These are phyloP conservation scores for Teinopalpus imperialis DNA, from an alignment of 2,888 invertebrate genomes.

Conservation along the genomic window DNA sequence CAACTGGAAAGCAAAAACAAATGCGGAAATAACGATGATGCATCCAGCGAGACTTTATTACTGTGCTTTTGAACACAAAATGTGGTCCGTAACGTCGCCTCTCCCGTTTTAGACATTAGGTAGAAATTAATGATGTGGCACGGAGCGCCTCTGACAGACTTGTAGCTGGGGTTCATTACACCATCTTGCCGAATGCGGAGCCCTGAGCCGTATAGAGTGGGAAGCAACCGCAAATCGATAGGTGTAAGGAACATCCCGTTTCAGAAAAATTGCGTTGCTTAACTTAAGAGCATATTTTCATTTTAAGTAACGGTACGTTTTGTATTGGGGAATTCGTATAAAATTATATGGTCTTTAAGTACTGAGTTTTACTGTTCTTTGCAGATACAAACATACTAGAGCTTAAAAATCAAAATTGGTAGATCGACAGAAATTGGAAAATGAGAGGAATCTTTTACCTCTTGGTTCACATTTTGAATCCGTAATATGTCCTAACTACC, in stretches of 20 bases:
- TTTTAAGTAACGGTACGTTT: no score
- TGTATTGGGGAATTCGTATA: background rate
- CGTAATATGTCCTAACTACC: no score
- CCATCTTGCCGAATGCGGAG: constrained; percentile 41
- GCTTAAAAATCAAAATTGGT: no score
- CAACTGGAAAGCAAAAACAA: constrained; percentile 9
- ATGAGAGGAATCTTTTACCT: no score
- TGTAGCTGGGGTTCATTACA: constrained; percentile 54
- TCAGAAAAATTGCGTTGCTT: constrained; percentile 20
- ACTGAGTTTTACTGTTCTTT: no score
- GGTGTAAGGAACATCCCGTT: constrained; percentile 9
- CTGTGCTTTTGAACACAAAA: constrained; percentile 52
- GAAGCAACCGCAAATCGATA: background rate
- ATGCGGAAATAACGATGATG: constrained; percentile 30
- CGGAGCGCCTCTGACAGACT: constrained; percentile 58
- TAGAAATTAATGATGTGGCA: constrained; percentile 72
- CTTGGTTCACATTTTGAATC: no score
- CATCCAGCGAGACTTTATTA: constrained; percentile 37
- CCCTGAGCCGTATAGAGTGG: constrained; percentile 3
- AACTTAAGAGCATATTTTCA: constrained; percentile 7
- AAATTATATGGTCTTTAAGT: background rate
- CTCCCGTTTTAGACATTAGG: constrained; percentile 62
- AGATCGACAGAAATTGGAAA: no score
- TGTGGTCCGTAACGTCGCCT: constrained; percentile 51
- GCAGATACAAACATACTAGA: no score